phyloP scores from a whole-genome alignment of 2,113 vertebrate genomes.

The Tiliqua scincoides region DNA sequence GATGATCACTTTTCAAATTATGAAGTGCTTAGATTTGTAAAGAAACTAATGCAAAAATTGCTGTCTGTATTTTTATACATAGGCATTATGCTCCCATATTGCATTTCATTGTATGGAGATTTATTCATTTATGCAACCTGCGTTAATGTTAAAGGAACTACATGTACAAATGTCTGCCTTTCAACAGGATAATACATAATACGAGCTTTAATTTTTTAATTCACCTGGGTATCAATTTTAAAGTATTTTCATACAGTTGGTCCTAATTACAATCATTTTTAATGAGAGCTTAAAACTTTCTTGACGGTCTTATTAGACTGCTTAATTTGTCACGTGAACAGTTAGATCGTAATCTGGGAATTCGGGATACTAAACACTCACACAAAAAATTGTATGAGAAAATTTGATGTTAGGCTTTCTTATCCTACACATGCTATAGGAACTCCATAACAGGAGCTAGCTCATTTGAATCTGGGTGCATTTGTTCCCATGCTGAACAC shows the following conservation, averaged over 20 bases:
- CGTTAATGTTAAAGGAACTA: conserved; percentile 71
- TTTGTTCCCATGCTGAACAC: too few species aligned
- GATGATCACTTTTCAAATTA: too few species aligned
- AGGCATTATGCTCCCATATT: conserved; percentile 37
- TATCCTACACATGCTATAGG: background rate
- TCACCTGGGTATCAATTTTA: conserved; percentile 80
- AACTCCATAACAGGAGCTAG: too few species aligned
- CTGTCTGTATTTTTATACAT: rapidly evolving
- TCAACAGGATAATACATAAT: conserved; percentile 78
- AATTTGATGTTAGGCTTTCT: conserved; percentile 71
- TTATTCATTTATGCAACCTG: conserved; percentile 59
- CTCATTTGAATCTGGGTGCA: too few species aligned
- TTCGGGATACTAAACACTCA: conserved; percentile 77
- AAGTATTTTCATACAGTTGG: conserved; percentile 83
- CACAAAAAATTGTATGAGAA: conserved; percentile 72
- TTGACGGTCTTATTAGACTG: conserved; percentile 78
- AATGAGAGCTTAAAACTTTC: conserved; percentile 85
- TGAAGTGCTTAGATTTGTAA: background rate
- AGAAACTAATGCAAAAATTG: conserved; percentile 46
- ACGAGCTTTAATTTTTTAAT: conserved; percentile 82
- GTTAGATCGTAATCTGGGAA: conserved; percentile 79
- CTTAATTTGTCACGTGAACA: conserved; percentile 84
- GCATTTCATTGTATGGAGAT: conserved; percentile 41
- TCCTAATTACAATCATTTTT: conserved; percentile 84
- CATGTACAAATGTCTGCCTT: conserved; percentile 73